These are phyloP conservation scores for Caretta caretta DNA, from an alignment of 2,113 vertebrate genomes.

Conservation along the genomic window DNA sequence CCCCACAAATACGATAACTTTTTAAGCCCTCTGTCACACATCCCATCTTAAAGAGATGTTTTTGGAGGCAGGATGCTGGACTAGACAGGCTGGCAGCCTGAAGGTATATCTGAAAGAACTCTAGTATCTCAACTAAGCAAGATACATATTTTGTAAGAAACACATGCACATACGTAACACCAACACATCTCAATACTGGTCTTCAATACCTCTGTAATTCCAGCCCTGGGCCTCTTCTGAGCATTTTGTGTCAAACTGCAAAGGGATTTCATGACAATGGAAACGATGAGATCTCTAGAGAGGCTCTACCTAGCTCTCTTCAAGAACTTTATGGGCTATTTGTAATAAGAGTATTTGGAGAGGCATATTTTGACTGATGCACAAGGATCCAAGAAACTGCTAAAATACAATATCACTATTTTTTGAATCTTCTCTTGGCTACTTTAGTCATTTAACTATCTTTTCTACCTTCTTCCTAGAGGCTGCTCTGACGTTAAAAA, in stretches of 20 bases:
- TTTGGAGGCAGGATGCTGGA: background rate
- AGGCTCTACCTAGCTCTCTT: background rate
- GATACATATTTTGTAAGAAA: too few relatives aligned
- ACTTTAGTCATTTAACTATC: background rate
- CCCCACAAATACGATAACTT: background rate
- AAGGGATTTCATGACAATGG: background rate
- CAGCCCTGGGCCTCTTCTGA: background rate
- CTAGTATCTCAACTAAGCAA: background rate
- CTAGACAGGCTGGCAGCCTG: background rate
- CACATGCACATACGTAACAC: background rate
- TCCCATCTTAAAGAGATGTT: background rate
- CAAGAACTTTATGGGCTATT: background rate
- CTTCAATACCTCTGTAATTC: background rate
- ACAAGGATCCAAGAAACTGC: background rate
- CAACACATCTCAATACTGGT: background rate
- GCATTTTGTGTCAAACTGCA: background rate
- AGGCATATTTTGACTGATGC: background rate
- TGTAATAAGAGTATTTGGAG: background rate
- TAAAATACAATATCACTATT: background rate
- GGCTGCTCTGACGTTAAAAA: background rate
- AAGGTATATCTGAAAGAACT: background rate
- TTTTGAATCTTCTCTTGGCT: background rate
- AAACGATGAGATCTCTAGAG: background rate
- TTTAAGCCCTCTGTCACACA: background rate
- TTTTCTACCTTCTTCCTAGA: background rate